Base-by-base conservation (phyloP, 2,113 vertebrate genomes). In the Planiliza haematocheilus region DNA sequence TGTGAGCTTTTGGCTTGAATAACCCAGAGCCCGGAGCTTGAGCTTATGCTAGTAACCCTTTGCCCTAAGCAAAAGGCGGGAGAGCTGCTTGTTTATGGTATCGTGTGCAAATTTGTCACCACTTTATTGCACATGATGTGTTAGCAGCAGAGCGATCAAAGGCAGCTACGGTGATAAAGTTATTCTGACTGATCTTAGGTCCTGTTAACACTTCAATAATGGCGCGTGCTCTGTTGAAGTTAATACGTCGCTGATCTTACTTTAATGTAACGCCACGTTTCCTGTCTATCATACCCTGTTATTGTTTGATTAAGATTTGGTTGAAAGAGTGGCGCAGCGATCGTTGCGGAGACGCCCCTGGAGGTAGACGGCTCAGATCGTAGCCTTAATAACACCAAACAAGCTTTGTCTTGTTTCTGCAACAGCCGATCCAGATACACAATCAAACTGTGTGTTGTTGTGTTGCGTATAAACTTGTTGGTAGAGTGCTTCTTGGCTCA, bases 1-100 rank as follows among this genome's bases (percentile, higher is more conserved):
- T 76, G 86, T 82, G 72, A 86, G 72, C 45, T 7, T 53, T 46
- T 16, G 66, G 16, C 41, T 39, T 75, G 62, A 84, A 80, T 46
- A 60, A 62, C 58, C 65, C 52, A 55, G 14, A 45, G 65, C 43
- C 60, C 48, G 7, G 11, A n/a, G n/a, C n/a, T n/a, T n/a, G 42
- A 85, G 83, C 59, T 55, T 21, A 30, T 62, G 55, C 10, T 74
- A 53, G 72, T 70, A 78, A 85, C 50, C 64, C 12, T 38, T 67
- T 61, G 49, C 73, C 70, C 13, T 8, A 7, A 46, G 56, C 50
- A 56, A 30, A 16, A 30, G 24, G 24, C 24, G 46, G 49, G 36
- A 12, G 10, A 18, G 46, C 39, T 4, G n/a, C 37, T 58, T 70
- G 46, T 69, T 72, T 71, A 52, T 73, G 50, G 50, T 56, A 49